Conservation (phyloP, 2,113 vertebrate species). For the Campylomormyrus numenius region DNA sequence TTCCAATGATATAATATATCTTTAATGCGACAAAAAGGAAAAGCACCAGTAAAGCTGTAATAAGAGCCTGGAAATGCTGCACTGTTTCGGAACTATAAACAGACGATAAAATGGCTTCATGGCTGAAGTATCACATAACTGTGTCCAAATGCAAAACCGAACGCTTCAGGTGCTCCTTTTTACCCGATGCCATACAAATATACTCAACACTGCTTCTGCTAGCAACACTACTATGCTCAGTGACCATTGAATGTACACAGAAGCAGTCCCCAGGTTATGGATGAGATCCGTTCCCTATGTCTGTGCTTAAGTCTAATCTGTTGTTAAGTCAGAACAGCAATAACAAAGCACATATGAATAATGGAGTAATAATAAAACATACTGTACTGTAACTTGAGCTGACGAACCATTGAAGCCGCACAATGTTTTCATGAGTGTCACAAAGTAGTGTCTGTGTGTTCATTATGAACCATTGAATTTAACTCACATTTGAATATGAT, state of each 20-base stretch:
- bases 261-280: neutral
- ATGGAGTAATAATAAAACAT: neutral
- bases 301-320: neutral
- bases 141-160: neutral
- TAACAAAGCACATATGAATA: neutral
- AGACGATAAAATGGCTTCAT: neutral
- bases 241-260: neutral
- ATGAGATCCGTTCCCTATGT: neutral
- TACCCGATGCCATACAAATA: neutral
- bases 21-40: neutral
- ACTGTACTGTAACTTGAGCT: neutral
- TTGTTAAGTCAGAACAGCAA: neutral
- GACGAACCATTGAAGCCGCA: neutral
- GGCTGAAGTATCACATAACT: neutral
- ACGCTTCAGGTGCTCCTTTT: neutral
- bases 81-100: neutral
- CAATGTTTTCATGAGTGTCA: neutral
- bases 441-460: neutral
- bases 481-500: neutral
- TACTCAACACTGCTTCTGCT: neutral
- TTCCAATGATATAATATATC: neutral
- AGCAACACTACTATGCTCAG: neutral
- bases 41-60: neutral
- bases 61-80: neutral
- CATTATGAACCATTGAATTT: neutral